A percentile compares a stretch with the other conserved stretches of the same genome.
Conservation (phyloP, 2,797 vertebrate species). For the Enteromius mattozi region DNA sequence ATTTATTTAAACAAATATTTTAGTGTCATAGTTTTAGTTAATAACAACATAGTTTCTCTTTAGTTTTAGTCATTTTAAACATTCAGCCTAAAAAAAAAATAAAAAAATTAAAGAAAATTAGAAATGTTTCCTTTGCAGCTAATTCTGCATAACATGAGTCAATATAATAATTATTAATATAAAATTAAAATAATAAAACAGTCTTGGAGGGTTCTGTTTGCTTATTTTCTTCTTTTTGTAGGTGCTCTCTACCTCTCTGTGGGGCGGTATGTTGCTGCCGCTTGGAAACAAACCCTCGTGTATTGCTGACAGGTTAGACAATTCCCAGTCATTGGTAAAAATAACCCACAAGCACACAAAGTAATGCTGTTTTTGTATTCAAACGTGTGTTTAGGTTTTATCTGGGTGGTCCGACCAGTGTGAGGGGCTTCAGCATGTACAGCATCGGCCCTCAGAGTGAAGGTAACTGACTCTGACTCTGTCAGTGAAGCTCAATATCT, state of each 20-base stretch:
- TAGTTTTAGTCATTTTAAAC: not conserved
- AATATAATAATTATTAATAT: not conserved
- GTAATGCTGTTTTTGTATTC: conserved; percentile 14
- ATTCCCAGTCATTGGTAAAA: not conserved
- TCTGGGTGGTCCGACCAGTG: conserved; percentile 94
- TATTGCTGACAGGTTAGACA: conserved; percentile 90
- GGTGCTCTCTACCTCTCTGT: conserved; percentile 91
- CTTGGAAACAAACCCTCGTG: conserved; percentile 88
- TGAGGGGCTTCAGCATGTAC: conserved; percentile 98
- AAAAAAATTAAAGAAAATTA: not conserved
- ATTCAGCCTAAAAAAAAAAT: not conserved
- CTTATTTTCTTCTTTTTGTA: conserved; percentile 60
- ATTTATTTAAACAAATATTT: not conserved
- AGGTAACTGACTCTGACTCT: conserved; percentile 74
- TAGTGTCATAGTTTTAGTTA: not conserved
- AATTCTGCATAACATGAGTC: not conserved
- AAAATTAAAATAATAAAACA: not conserved
- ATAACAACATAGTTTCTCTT: not conserved
- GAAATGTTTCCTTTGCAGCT: not conserved
- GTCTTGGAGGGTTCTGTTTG: too few species aligned
- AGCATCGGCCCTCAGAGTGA: conserved; percentile 97
- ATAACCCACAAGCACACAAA: conserved; percentile 24
- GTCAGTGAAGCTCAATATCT: not conserved
- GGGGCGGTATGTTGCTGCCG: conserved; percentile 93
- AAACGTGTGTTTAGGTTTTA: conserved; percentile 84